These are phyloP conservation scores for Cotesia vestalis DNA, from an alignment of 1,140 invertebrate genomes.

Conservation along the genomic window DNA sequence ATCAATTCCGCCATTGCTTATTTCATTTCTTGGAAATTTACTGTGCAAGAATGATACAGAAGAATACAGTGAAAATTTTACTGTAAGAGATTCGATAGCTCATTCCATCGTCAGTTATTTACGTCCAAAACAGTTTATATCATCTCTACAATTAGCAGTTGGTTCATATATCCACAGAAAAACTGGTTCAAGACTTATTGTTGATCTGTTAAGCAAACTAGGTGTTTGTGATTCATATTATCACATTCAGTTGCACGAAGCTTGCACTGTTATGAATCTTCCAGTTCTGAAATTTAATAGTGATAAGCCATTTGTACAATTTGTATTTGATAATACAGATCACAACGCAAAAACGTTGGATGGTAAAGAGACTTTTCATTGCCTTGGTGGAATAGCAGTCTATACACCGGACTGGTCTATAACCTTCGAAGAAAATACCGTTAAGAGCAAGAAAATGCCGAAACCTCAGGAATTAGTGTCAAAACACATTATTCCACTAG, in stretches of 20 bases:
- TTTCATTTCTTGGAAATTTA: not conserved
- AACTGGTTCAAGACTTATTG: constrained; percentile 49
- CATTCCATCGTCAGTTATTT: constrained; percentile 52
- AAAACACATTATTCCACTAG: not conserved
- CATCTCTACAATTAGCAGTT: constrained; percentile 51
- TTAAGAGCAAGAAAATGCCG: constrained; percentile 17
- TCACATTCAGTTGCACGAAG: constrained; percentile 52
- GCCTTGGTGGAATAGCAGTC: constrained; percentile 35
- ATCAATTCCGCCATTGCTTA: not conserved
- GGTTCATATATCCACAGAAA: constrained; percentile 50
- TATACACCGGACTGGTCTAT: constrained; percentile 27
- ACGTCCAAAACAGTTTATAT: constrained; percentile 49
- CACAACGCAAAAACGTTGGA: constrained; percentile 45
- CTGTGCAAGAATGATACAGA: not conserved
- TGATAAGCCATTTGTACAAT: constrained; percentile 44
- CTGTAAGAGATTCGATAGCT: constrained; percentile 9
- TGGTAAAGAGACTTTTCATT: constrained; percentile 39
- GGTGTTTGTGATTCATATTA: constrained; percentile 51
- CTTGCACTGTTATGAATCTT: constrained; percentile 51
- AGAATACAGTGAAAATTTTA: not conserved
- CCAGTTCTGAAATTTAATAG: constrained; percentile 31
- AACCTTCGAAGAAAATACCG: constrained; percentile 4
- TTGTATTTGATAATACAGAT: constrained; percentile 55
- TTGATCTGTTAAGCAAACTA: constrained; percentile 52
- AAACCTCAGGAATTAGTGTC: not conserved